Evolutionary conservation across 2,797 vertebrate genomes (phyloP).

Genomic region (Ataeniobius toweri): DNA sequence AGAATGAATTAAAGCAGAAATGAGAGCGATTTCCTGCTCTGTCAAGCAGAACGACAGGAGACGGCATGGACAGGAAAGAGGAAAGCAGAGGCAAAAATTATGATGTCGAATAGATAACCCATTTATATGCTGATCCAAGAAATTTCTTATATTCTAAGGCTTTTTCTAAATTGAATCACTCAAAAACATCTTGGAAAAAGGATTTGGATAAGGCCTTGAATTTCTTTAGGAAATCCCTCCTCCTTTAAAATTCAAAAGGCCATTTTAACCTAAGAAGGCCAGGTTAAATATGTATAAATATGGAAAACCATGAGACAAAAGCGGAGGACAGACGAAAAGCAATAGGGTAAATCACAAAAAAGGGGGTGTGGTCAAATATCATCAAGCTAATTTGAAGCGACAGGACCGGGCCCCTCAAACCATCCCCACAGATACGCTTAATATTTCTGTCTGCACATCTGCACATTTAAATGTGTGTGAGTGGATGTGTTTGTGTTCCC

Average conservation of each 20-base stretch:
- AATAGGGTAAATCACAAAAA: conserved; percentile 23
- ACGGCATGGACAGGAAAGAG: conserved; percentile 34
- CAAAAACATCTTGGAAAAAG: conserved; percentile 32
- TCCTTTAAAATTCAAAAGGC: conserved; percentile 39
- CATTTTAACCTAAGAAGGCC: conserved; percentile 19
- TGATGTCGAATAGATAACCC: conserved; percentile 31
- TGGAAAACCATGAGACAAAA: conserved; percentile 8
- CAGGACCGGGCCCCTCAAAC: conserved; percentile 58
- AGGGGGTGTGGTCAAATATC: conserved; percentile 42
- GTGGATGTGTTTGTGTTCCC: conserved; percentile 37
- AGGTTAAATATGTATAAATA: neutral
- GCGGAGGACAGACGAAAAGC: neutral
- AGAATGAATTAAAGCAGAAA: conserved; percentile 80
- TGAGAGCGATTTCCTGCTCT: conserved; percentile 76
- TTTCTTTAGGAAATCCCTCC: conserved; percentile 23
- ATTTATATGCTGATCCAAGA: conserved; percentile 57
- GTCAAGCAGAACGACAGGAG: conserved; percentile 67
- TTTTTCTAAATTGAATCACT: conserved; percentile 20
- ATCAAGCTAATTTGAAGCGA: conserved; percentile 73
- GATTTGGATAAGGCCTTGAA: conserved; percentile 18
- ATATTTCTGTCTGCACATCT: conserved; percentile 58
- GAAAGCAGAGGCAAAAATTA: conserved; percentile 23
- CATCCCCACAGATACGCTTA: conserved; percentile 59
- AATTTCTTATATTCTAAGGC: conserved; percentile 29
- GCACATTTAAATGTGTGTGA: conserved; percentile 25